Evolutionary conservation across 2,888 invertebrate species (phyloP), one percentile per base, ranked within the genome.

Genomic region (Archaeoteleia sp.): DNA sequence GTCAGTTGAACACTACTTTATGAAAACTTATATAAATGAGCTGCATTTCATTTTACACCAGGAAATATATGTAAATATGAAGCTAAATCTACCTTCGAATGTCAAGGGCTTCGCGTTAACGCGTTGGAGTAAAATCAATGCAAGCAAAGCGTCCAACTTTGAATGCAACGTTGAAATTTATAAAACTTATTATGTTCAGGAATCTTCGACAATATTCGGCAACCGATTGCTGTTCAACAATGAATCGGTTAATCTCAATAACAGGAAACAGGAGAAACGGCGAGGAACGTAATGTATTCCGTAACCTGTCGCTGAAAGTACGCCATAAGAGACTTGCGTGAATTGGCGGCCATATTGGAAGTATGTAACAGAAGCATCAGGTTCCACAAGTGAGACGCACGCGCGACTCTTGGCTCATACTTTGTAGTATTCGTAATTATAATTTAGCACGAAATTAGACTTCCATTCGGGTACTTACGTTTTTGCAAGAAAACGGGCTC

Each of bases 311-410:
- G 62, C 53, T 45, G 61, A 61, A 62, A 62, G 55, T 71, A 76
- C 77, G 77, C 77, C 79, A 78, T 76, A 78, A 76, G 74, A 73
- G 73, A 74, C 72, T 75, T 76, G 75, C 73, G 74, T 72, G 74
- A 77, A 74, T 72, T 71, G 73, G 55, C 78, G 68, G 82, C 83
- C 83, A 83, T 83, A 76, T 83, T 83, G 82, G 67, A 82, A 42
- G 13, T 9, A 13, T 72, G 65, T 61, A 63, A 42, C 72, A 54
- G 54, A 76, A 75, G 75, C 77, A 75, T 72, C 71, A 74, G 73
- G 74, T 69, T 42, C 13, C 42, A 60, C 69, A 63, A 72, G 68
- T 68, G 61, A 72, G 68, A 78, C 75, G 76, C 81, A 78, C 80
- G 79, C 77, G 76, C 71, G 70, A 70, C 51, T 67, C 66, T 71